Evolutionary conservation across 1,140 invertebrate genomes (phyloP), one percentile per base, ranked within the genome.

Genomic region (Brachionus asplanchnoidis): DNA sequence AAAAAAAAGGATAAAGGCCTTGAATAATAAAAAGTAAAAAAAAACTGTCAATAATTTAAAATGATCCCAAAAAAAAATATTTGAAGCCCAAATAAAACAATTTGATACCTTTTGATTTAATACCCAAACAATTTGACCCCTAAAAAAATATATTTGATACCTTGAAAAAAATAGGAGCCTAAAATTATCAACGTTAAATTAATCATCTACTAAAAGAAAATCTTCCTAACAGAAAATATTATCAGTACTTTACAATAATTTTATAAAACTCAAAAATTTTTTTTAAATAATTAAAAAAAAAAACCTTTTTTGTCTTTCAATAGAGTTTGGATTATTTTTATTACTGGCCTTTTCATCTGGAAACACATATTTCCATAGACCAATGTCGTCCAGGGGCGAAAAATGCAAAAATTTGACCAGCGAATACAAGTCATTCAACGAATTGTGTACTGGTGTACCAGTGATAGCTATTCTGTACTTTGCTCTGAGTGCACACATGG

Each of bases 361-460:
- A 26, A 82, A 82, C 7, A 82, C 60, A 68, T 82, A 90, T 86
- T 92, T 93, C 92, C 92, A 92, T 17, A 91, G 87, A 85, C 89
- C 88, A n/a, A 94, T 89, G 87, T 96, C 94, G 89, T 96, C 93
- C 88, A 97, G 96, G 1, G 95, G 95, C n/a, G 93, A 92, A 88
- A 93, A 95, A 17, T 92, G 90, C 0, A 97, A 87, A 89, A 95
- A 97, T 88, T 95, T 95, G 0, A 98, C 88, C 20, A 97, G 89
- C 0, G 95, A 93, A 90, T 93, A 97, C 20, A 97, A 91, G 90
- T 98, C 95, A 50, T 94, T 88, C 87, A 96, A 93, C 88, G 95
- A 94, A 88, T 99, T 98, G 86, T 98, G 96, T 77, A 99, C 93
- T 0, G 96, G 96, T 0, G 97, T 99, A 11, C 97, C 97, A 7